Percentiles rank a stretch among this genome's conserved stretches.
Evolutionary conservation across 2,888 invertebrate genomes (phyloP).

Genomic region (Drosophila birchii): DNA sequence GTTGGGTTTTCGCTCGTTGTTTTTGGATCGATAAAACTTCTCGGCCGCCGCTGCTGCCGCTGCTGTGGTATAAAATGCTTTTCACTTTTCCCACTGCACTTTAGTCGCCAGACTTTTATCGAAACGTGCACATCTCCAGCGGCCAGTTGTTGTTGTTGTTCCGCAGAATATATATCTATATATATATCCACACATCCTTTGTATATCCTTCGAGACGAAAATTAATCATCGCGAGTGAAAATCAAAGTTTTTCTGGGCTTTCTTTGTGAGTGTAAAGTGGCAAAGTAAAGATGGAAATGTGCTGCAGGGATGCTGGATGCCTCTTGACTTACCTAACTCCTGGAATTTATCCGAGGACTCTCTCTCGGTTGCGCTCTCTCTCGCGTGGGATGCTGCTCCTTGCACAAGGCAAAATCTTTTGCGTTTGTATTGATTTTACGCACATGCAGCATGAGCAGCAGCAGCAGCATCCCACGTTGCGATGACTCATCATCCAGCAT

Average conservation of each 20-base stretch:
- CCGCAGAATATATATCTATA: conserved; percentile 7
- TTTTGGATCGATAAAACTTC: conserved; percentile 82
- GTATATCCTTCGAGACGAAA: conserved; percentile 31
- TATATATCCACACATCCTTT: conserved; percentile 1
- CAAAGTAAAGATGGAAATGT: conserved; percentile 4
- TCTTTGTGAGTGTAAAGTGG: conserved; percentile 41
- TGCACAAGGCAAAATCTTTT: conserved; percentile 17
- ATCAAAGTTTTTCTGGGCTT: conserved; percentile 32
- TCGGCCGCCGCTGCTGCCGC: conserved; percentile 39
- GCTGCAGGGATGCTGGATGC: conserved; percentile 20
- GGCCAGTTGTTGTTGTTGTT: conserved; percentile 38
- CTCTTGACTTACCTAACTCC: conserved; percentile 18
- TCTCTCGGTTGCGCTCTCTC: background rate
- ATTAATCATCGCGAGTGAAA: conserved; percentile 20
- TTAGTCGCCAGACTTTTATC: conserved; percentile 84
- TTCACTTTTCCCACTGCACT: conserved; percentile 83
- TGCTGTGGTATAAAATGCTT: conserved; percentile 82
- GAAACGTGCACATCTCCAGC: conserved; percentile 77
- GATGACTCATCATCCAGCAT: conserved; percentile 28
- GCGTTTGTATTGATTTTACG: conserved; percentile 46
- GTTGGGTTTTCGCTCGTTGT: conserved; percentile 56
- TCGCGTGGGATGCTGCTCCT: conserved; percentile 19
- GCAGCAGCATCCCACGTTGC: conserved; percentile 14
- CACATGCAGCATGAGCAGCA: conserved; percentile 31
- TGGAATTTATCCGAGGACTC: conserved; percentile 12